Conservation (phyloP, 2,113 vertebrate genomes). For the Excalfactoria chinensis region DNA sequence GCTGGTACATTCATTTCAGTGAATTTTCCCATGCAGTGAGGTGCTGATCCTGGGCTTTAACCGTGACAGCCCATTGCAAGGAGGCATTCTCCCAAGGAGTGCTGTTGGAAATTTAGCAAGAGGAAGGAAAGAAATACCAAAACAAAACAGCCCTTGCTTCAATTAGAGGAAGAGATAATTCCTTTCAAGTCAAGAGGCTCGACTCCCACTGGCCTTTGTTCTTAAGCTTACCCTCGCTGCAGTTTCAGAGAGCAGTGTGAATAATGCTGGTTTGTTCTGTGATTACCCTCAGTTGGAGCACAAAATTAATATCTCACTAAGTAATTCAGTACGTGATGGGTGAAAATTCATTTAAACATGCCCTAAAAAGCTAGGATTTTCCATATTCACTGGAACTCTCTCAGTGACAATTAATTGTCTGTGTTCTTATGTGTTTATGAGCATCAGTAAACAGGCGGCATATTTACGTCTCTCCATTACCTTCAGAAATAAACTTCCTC, state of each 20-base stretch:
- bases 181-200: constrained; percentile 66
- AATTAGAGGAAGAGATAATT: constrained; percentile 72
- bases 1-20: neutral
- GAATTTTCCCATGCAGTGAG: constrained; percentile 22
- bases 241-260: constrained; percentile 51
- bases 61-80: accelerated
- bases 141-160: constrained; percentile 41
- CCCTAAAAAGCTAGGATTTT: constrained; percentile 65
- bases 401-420: constrained; percentile 73
- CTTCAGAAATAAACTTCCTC: constrained; percentile 75
- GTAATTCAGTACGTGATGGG: constrained; percentile 68
- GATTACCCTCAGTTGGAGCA: constrained; percentile 68
- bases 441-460: constrained; percentile 72
- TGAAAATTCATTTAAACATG: constrained; percentile 72
- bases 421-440: constrained; percentile 73
- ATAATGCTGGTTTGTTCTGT: constrained; percentile 62
- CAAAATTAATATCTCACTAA: constrained; percentile 73
- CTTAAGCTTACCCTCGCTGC: constrained; percentile 36
- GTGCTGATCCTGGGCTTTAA: neutral
- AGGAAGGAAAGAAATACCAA: constrained; percentile 62
- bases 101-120: constrained; percentile 23
- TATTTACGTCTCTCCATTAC: constrained; percentile 74
- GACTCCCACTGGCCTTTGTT: constrained; percentile 65
- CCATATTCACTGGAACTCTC: constrained; percentile 58
- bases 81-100: constrained; percentile 6